Percentiles rank a stretch among this genome's conserved stretches.
Conservation (phyloP, 2,113 vertebrate genomes). For the Ptilorrhoa leucosticta region DNA sequence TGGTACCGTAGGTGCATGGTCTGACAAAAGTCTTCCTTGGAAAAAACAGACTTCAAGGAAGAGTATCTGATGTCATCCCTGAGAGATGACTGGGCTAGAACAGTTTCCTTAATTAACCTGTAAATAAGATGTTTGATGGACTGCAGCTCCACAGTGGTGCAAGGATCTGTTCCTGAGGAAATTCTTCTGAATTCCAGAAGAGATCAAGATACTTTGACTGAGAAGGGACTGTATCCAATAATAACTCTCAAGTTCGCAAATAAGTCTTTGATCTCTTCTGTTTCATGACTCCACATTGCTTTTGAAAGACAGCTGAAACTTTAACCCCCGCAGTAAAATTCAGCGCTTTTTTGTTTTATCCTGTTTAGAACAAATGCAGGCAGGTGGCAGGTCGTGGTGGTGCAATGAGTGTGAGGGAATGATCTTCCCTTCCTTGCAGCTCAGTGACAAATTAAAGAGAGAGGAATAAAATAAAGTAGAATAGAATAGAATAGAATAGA, state of each 20-base stretch:
- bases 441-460: neutral
- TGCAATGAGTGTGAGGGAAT: neutral
- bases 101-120: conserved; percentile 1
- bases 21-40: conserved; percentile 8
- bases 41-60: conserved; percentile 12
- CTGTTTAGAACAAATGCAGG: neutral
- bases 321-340: neutral
- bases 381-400: neutral
- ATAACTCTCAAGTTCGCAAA: neutral
- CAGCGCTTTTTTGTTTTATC: neutral
- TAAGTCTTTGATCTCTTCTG: conserved; percentile 24
- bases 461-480: neutral
- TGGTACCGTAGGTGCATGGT: fast-evolving
- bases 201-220: neutral
- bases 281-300: neutral
- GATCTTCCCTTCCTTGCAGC: neutral
- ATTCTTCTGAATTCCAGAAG: neutral
- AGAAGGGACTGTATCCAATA: neutral
- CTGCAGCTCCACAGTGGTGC: neutral
- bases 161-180: neutral
- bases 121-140: neutral
- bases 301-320: neutral
- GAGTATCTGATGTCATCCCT: neutral
- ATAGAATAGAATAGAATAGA: neutral
- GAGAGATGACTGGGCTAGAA: neutral